These are phyloP conservation scores for Zaprionus camerounensis DNA, from an alignment of 1,140 invertebrate species.

Conservation along the genomic window DNA sequence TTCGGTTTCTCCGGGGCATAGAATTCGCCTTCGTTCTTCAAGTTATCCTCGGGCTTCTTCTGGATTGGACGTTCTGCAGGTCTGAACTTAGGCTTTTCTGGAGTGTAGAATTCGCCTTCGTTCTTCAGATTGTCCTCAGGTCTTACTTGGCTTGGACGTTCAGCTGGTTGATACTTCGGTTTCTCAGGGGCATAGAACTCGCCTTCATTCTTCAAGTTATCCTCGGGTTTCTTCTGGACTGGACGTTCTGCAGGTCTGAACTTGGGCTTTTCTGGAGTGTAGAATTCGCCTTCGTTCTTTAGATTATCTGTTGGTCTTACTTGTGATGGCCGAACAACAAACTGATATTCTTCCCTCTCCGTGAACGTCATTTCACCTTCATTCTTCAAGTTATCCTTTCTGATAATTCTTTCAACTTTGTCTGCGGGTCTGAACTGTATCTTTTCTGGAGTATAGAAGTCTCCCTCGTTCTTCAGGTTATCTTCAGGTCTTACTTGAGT, in stretches of 20 bases:
- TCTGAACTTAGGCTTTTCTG: constrained; percentile 66
- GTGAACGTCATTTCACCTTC: constrained; percentile 86
- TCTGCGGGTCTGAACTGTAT: constrained; percentile 9
- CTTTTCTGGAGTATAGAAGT: constrained; percentile 65
- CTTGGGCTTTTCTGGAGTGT: constrained; percentile 85
- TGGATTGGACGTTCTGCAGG: constrained; percentile 77
- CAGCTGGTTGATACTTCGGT: constrained; percentile 15
- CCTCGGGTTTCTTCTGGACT: constrained; percentile 8
- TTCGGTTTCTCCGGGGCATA: no score
- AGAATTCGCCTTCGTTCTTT: constrained; percentile 86
- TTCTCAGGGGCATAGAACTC: constrained; percentile 35
- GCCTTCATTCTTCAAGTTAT: constrained; percentile 22
- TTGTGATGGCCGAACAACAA: constrained; percentile 35
- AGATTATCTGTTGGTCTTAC: constrained; percentile 86
- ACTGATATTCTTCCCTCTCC: constrained; percentile 27
- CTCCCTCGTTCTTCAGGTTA: constrained; percentile 86
- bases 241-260: constrained; percentile 25
- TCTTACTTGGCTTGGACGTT: constrained; percentile 84
- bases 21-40: no score
- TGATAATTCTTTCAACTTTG: constrained; percentile 59
- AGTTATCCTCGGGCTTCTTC: no score
- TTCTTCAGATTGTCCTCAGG: constrained; percentile 87
- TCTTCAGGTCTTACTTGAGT: constrained; percentile 85
- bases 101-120: constrained; percentile 86
- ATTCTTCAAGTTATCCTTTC: constrained; percentile 84